phyloP scores from a whole-genome alignment of 2,888 invertebrate species.

The Bembecia ichneumoniformis region DNA sequence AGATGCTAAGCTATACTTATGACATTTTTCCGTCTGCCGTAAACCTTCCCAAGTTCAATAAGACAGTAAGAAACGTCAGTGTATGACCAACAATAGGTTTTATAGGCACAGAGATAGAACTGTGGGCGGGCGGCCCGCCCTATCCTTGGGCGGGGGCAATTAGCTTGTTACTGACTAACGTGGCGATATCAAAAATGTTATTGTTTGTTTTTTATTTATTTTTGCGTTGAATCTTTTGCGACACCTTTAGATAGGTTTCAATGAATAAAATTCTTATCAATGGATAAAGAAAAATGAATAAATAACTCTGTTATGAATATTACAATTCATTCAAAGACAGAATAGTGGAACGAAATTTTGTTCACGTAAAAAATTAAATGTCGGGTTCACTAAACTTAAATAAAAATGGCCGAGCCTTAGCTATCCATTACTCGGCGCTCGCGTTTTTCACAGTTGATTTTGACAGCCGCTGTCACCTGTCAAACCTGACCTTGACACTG shows the following conservation, averaged over 20 bases:
- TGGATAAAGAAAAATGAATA: too few relatives aligned
- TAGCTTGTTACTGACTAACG: slow-evolving; percentile 18
- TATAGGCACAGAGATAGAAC: slow-evolving; percentile 31
- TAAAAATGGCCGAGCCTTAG: slow-evolving; percentile 33
- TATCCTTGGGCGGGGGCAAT: slow-evolving; percentile 59
- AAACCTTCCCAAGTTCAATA: slow-evolving; percentile 46
- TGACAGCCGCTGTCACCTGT: slow-evolving; percentile 42
- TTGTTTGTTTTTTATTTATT: background rate
- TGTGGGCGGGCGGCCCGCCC: slow-evolving; percentile 50
- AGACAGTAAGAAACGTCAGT: slow-evolving; percentile 51
- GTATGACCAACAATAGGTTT: slow-evolving; percentile 42
- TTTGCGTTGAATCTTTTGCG: too few relatives aligned
- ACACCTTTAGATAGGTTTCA: too few relatives aligned
- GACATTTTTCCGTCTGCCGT: slow-evolving; percentile 56
- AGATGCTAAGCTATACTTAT: slow-evolving; percentile 40
- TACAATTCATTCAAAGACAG: too few relatives aligned
- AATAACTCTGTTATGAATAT: too few relatives aligned
- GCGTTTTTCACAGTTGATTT: slow-evolving; percentile 43
- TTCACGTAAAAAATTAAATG: too few relatives aligned
- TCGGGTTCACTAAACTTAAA: slow-evolving; percentile 38
- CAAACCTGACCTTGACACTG: slow-evolving; percentile 53
- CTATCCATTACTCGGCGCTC: slow-evolving; percentile 62
- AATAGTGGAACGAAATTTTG: too few relatives aligned
- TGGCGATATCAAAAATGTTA: background rate
- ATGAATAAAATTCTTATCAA: too few relatives aligned